These are phyloP conservation scores for Charadrius vociferus DNA, from an alignment of 2,113 vertebrate species.

Conservation along the genomic window DNA sequence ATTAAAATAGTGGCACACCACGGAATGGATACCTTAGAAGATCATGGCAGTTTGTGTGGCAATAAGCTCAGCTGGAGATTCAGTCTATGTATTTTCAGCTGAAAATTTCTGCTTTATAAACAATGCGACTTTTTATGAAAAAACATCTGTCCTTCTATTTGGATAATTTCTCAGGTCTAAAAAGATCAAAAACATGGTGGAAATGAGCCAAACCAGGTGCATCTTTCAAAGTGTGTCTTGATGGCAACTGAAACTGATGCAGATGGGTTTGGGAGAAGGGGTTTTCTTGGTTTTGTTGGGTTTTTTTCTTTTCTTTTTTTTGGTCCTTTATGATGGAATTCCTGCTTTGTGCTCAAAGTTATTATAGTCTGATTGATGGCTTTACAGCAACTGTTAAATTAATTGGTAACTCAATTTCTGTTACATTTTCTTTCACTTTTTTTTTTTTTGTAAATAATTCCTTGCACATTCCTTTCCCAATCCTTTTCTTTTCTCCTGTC, in stretches of 20 bases:
- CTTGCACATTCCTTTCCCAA: not conserved
- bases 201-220: accelerated
- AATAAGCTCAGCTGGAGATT: not conserved
- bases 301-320: not conserved
- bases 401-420: not conserved
- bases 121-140: not conserved
- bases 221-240: not conserved
- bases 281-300: not conserved
- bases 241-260: not conserved
- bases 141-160: not conserved
- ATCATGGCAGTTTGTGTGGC: not conserved
- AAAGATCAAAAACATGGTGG: not conserved
- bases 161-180: not conserved
- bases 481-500: not conserved
- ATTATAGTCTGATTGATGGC: not conserved
- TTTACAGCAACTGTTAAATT: not conserved
- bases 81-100: not conserved
- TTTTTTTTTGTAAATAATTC: not conserved
- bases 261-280: not conserved
- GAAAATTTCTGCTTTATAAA: not conserved
- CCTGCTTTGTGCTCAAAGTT: not conserved
- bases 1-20: not conserved
- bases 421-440: not conserved
- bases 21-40: not conserved
- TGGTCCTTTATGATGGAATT: not conserved